Base-by-base conservation (phyloP, 2,797 vertebrate species). In the Helarctos malayanus region DNA sequence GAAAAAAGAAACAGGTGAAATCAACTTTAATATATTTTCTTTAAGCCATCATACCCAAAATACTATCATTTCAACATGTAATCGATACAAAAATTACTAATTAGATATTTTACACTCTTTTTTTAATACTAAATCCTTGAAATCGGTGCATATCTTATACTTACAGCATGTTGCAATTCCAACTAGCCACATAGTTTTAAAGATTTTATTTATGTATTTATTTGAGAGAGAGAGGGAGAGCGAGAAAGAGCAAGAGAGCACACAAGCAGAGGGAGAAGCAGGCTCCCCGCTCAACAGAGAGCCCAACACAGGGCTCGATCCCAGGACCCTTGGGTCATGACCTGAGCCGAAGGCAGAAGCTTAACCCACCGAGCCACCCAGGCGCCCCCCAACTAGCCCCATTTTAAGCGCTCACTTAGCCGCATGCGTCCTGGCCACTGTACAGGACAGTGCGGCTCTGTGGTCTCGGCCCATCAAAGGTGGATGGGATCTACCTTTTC, bases 41-140 rank as follows among this genome's bases (percentile, higher is more conserved):
- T 90, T 86, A 92, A 93, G 15, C 76, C 19, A 41, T 63, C 19
- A 32, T 56, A 79, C 82, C 15, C 25, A 83, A 86, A 92, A 92
- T 75, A 54, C 35, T 41, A 59, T 35, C 16, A 71, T 84, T 81
- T 88, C 19, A 35, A 84, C 6, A 49, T 49, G 27, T 73, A 65
- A 81, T 65, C 38, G 32, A 68, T 32, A 63, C 18, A 92, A 68
- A 91, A 45, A 56, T 56, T 14, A 80, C n/a, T 86, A 27, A 68
- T 23, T 81, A 56, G 15, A 54, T 85, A 84, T 41, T 89, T 86
- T 27, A 82, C 23, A 41, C 59, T 63, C 4, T 9, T 63, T 69
- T 95, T 85, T 89, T 59, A 14, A 80, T 27, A 57, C n/a, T 68
- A 57, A 21, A 16, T 23, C 54, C 84, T 83, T 69, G 56, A 49